phyloP scores from a whole-genome alignment of 2,888 invertebrate species.

The Parnassius smintheus region DNA sequence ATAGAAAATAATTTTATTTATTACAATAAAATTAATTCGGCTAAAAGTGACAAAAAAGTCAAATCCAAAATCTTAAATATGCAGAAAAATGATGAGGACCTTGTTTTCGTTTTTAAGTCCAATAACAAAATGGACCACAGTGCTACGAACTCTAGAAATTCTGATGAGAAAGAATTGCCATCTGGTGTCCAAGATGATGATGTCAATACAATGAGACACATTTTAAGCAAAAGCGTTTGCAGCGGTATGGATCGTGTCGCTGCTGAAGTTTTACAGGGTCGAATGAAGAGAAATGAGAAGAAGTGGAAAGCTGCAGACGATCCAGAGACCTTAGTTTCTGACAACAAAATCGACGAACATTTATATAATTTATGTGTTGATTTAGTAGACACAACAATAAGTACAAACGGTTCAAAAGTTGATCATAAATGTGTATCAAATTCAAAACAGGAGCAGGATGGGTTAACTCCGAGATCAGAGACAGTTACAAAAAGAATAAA shows the following conservation, averaged over 20 bases:
- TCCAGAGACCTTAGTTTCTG: not conserved
- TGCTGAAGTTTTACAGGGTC: constrained; percentile 37
- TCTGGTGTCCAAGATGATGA: not conserved
- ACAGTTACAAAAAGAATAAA: constrained; percentile 2
- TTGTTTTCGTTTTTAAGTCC: constrained; percentile 11
- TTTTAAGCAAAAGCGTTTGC: constrained; percentile 3
- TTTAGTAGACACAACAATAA: constrained; percentile 54
- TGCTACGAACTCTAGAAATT: not conserved
- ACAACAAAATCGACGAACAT: constrained; percentile 4
- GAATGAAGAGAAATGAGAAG: constrained; percentile 38
- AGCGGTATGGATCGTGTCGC: constrained; percentile 29
- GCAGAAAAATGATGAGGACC: constrained; percentile 5
- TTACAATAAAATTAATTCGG: not conserved
- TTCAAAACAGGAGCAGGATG: not conserved
- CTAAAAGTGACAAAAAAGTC: not conserved
- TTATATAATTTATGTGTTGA: constrained; percentile 62
- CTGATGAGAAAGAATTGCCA: not conserved
- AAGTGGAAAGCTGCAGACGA: not conserved
- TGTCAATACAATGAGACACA: not conserved
- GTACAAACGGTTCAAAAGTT: constrained; percentile 24
- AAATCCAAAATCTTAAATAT: constrained; percentile 3
- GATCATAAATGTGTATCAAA: not conserved
- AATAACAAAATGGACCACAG: constrained; percentile 9
- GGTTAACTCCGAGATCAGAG: not conserved
- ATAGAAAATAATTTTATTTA: not conserved